phyloP scores from a whole-genome alignment of 2,888 invertebrate species.

The Nemurella pictetii region DNA sequence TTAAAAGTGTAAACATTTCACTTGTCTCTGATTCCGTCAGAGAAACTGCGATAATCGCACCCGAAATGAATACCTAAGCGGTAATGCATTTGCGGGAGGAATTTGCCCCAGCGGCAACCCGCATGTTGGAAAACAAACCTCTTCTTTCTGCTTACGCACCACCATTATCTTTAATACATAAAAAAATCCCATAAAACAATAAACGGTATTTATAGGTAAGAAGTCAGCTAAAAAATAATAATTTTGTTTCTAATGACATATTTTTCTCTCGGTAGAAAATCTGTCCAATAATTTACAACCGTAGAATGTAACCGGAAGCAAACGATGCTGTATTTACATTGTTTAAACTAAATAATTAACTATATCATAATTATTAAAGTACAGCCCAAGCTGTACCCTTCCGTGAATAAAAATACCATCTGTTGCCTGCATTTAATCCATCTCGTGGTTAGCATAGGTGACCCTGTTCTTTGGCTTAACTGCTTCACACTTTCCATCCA shows the following conservation, averaged over 20 bases:
- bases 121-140: not conserved
- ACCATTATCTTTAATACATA: not conserved
- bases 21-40: no score
- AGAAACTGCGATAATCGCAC: no score
- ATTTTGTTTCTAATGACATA: not conserved
- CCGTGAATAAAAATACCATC: not conserved
- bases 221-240: not conserved
- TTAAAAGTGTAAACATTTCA: not conserved
- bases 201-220: not conserved
- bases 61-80: no score
- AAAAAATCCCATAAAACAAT: not conserved
- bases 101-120: not conserved
- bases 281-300: not conserved
- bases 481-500: no score
- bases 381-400: not conserved
- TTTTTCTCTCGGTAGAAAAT: not conserved
- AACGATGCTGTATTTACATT: not conserved
- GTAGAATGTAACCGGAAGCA: not conserved
- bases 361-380: not conserved
- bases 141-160: not conserved
- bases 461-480: no score
- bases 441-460: no score
- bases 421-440: no score
- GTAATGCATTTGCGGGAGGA: not conserved
- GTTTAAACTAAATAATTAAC: not conserved